Evolutionary conservation across 1,140 invertebrate genomes (phyloP), one percentile per base, ranked within the genome.

Genomic region (Camponotus floridanus): DNA sequence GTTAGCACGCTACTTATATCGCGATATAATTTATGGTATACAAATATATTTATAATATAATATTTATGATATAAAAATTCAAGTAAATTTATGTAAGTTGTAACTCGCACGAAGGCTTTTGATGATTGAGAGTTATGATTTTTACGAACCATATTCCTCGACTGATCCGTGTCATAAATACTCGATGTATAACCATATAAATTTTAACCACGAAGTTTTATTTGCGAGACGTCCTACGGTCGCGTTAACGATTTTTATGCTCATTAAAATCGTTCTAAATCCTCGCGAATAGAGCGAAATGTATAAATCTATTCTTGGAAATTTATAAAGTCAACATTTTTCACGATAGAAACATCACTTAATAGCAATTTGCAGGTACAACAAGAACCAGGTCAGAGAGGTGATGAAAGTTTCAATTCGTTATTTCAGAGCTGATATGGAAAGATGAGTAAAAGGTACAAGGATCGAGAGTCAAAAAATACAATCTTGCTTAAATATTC

Each of bases 121-220:
- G 21, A 15, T 71, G 33, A 21, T 42, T 18, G 15, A 13, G 33
- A 18, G 11, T 8, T 61, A 45, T 33, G 26, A 15, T 55, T 83
- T 83, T 74, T 83, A 74, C 18, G 68, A 74, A 74, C 18, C 36
- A n/a, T 45, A 36, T 62, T 26, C 48, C 21, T 42, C 33, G 51
- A 18, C 11, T 73, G 61, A 68, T 51, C 15, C 9, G 21, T 26
- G 48, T 61, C 51, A 36, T 73, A 73, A 73, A 81, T 81, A 71
- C 11, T 11, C 36, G 39, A 45, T 13, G 31, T 61, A 74, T 26
- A 61, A 73, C 18, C 55, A 39, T 62, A 61, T 51, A 74, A 74
- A 48, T 83, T 73, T 11, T 21, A 73, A 48, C 7, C 39, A 36
- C 15, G 39, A 33, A 18, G 45, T 48, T 81, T 45, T 61, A 61